These are phyloP conservation scores for Momotus momota DNA, from an alignment of 2,797 vertebrate genomes.

Conservation along the genomic window DNA sequence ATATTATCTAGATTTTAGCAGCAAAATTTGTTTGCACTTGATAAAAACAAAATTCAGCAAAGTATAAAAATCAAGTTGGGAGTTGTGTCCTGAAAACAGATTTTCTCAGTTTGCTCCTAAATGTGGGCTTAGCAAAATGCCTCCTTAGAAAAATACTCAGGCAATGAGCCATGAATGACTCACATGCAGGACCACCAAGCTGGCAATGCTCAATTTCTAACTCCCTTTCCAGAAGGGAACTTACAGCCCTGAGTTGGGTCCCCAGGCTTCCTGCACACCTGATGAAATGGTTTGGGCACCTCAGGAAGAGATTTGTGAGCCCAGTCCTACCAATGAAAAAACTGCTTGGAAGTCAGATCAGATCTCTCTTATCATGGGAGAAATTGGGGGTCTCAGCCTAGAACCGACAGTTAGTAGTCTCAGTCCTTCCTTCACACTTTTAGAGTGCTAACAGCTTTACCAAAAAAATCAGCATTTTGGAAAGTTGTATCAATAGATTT, in stretches of 20 bases:
- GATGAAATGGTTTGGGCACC: not conserved
- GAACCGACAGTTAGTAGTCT: rapidly evolving
- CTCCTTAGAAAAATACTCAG: not conserved
- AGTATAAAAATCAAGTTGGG: not conserved
- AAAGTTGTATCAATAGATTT: not conserved
- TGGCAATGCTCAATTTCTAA: not conserved
- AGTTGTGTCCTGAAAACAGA: not conserved
- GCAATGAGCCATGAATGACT: rapidly evolving
- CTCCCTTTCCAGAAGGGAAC: not conserved
- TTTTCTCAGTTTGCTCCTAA: not conserved
- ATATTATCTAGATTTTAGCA: not conserved
- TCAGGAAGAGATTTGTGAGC: not conserved
- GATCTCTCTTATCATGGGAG: no score
- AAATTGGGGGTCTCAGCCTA: rapidly evolving
- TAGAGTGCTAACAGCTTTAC: not conserved
- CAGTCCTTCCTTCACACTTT: not conserved
- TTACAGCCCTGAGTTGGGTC: not conserved
- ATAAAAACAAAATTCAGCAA: not conserved
- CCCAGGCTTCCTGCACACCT: not conserved
- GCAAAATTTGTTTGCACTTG: not conserved
- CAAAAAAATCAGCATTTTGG: not conserved
- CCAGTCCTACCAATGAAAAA: not conserved
- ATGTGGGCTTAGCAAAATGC: not conserved
- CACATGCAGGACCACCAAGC: not conserved
- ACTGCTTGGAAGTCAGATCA: not conserved